phyloP scores from a whole-genome alignment of 2,113 vertebrate genomes.

The Chrysemys picta region DNA sequence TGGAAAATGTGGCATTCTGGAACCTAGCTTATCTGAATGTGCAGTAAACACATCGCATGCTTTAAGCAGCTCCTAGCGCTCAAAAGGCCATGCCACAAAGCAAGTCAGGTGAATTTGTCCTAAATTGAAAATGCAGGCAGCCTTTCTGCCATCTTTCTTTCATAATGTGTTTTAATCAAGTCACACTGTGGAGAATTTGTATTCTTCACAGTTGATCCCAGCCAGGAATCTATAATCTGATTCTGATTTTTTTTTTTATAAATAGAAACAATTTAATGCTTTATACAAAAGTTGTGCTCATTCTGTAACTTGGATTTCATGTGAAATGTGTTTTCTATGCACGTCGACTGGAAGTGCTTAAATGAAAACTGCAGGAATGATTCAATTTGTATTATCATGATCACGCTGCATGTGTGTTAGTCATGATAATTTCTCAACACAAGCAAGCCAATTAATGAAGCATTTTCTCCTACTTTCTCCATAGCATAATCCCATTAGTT shows the following conservation, averaged over 20 bases:
- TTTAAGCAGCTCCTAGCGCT: not conserved
- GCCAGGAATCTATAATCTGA: slow-evolving; percentile 9
- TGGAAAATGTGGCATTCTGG: not conserved
- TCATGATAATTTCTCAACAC: not conserved
- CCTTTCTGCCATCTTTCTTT: slow-evolving; percentile 26
- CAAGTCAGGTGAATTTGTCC: not conserved
- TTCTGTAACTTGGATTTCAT: not conserved
- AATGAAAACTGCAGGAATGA: not conserved
- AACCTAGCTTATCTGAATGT: slow-evolving; percentile 27
- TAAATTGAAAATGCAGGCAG: slow-evolving; percentile 24
- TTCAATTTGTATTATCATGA: not conserved
- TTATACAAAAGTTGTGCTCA: not conserved
- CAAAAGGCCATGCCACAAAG: slow-evolving; percentile 21
- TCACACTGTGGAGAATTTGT: not conserved
- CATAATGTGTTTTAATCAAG: slow-evolving; percentile 51
- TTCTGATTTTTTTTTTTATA: not conserved
- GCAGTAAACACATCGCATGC: not conserved
- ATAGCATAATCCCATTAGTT: not conserved
- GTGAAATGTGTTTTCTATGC: not conserved
- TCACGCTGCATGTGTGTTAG: rapidly evolving
- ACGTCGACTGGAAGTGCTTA: not conserved
- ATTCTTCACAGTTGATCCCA: slow-evolving; percentile 10
- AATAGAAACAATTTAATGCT: slow-evolving; percentile 40
- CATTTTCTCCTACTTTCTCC: not conserved
- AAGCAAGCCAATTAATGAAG: not conserved